phyloP scores from a whole-genome alignment of 2,888 invertebrate species.

The Drosophila aldrichi region DNA sequence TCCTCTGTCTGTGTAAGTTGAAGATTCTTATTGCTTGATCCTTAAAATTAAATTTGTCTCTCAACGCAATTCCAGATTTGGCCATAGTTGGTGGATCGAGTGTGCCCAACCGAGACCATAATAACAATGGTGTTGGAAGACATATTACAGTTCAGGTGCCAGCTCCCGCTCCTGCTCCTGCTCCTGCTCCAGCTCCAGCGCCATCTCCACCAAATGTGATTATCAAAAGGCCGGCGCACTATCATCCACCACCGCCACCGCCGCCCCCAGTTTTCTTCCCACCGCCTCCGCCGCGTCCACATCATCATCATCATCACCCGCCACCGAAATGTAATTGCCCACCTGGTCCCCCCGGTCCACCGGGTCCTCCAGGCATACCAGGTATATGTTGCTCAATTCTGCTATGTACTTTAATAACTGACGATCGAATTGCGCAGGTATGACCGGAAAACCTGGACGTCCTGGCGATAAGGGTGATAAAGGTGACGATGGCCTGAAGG shows the following conservation, averaged over 20 bases:
- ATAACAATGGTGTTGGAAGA: constrained; percentile 8
- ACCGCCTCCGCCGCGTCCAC: constrained; percentile 11
- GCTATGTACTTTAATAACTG: too few species aligned
- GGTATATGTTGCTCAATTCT: constrained; percentile 7
- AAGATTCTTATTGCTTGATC: background rate
- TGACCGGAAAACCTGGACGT: constrained; percentile 29
- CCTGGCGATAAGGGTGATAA: constrained; percentile 35
- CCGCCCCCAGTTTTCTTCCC: constrained; percentile 12
- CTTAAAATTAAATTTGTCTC: background rate
- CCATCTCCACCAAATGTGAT: constrained; percentile 38
- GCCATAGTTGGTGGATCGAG: constrained; percentile 23
- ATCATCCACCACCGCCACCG: constrained; percentile 22
- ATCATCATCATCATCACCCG: constrained; percentile 22
- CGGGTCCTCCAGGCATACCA: constrained; percentile 26
- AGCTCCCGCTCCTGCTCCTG: background rate
- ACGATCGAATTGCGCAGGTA: constrained; percentile 8
- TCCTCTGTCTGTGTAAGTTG: constrained; percentile 36
- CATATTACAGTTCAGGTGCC: constrained; percentile 31
- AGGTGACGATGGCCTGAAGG: constrained; percentile 19
- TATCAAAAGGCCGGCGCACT: constrained; percentile 25
- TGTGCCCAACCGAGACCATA: constrained; percentile 5
- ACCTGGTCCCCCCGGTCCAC: constrained; percentile 46
- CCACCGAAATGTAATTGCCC: constrained; percentile 38
- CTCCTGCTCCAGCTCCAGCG: constrained; percentile 17
- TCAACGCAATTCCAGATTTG: constrained; percentile 14